Evolutionary conservation across 1,140 invertebrate genomes (phyloP).

Genomic region (Uloborus diversus): DNA sequence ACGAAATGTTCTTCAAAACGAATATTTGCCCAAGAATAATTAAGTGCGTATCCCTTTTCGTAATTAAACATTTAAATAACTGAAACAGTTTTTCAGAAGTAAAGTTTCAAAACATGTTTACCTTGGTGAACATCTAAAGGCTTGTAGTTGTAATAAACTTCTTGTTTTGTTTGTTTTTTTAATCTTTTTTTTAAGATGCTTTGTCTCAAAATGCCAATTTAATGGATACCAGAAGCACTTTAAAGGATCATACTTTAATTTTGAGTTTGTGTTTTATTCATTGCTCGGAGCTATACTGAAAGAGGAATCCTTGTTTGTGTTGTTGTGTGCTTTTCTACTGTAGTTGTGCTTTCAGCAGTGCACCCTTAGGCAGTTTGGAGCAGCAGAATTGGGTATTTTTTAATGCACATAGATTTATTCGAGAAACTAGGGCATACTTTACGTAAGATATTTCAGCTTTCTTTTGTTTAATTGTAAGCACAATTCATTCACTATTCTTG

Average conservation of each 20-base stretch:
- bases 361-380: neutral
- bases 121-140: neutral
- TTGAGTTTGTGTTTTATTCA: neutral
- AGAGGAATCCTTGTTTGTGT: conserved; percentile 13
- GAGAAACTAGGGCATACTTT: no score
- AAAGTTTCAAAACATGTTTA: conserved; percentile 2
- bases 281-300: neutral
- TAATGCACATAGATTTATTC: conserved; percentile 20
- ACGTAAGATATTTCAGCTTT: no score
- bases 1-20: conserved; percentile 17
- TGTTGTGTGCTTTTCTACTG: neutral
- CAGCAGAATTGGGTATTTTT: neutral
- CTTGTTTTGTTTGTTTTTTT: conserved; percentile 23
- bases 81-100: conserved; percentile 8
- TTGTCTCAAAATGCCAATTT: no score
- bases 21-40: conserved; percentile 48
- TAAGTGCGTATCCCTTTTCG: conserved; percentile 36
- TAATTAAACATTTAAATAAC: conserved; percentile 47
- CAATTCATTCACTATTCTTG: no score
- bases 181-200: no score
- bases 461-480: no score
- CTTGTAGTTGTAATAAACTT: neutral
- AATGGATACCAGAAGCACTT: no score
- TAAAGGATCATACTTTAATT: neutral
- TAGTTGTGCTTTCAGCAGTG: neutral